Evolutionary conservation across 37 sponge, comb jelly and placozoan genomes (phyloP), one percentile per base, ranked within the genome.

Genomic region (Halichondria panicea): DNA sequence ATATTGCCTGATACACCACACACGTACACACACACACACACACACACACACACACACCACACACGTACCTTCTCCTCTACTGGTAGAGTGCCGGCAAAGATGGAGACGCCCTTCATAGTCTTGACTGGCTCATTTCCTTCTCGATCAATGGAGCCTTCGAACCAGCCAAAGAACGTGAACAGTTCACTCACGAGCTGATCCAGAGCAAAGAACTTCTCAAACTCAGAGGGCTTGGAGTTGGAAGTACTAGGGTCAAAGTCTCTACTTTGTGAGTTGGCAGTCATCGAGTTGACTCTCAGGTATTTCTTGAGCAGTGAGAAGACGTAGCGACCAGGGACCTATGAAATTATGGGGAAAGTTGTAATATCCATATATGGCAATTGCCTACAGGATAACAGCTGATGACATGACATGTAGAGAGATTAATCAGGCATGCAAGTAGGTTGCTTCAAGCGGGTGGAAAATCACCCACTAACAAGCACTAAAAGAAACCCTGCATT

Each of bases 261-360:
- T 36, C 37, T 21, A 11, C 32, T 35, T 25, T 69, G 62, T 13
- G 59, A 21, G 1, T 70, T 13, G 34, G 67, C 35, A 60, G 70
- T 28, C 18, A 38, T 44, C 13, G 78, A 82, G 28, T 40, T 78
- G 8, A 88, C 74, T 9, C 60, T 43, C 27, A 90, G 86, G 46
- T 90, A 90, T 38, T 79, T 79, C 81, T 70, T 74, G 65, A 90
- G 33, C 27, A 89, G 2, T 15, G 80, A 78, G 68, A 70, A 78
- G 19, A 83, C 21, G n/a, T 59, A 69, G 22, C 80, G 36, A 36
- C 79, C 81, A 19, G 90, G 83, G 1, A 83, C 81, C 90, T 89
- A 37, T 18, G n/a, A n/a, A n/a, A n/a, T n/a, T n/a, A 65, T 55
- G 4, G n/a, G 48, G 15, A 50, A 78, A 35, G 13, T n/a, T n/a